Evolutionary conservation across 2,888 invertebrate species (phyloP).

Genomic region (Bombylius major): DNA sequence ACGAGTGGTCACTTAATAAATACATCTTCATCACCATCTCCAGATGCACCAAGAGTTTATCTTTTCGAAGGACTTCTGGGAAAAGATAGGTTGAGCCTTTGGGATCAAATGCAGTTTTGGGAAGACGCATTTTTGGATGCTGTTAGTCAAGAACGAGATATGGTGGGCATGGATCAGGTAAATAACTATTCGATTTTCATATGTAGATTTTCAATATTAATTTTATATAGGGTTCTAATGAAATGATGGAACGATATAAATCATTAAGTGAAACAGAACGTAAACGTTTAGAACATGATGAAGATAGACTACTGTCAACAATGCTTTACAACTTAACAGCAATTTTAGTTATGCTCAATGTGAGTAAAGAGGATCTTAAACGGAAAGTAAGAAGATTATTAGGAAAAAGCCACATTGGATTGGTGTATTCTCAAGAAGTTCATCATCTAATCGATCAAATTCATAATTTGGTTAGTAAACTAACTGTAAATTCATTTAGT

Average conservation of each 20-base stretch:
- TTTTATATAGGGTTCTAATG: constrained; percentile 63
- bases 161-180: constrained; percentile 97
- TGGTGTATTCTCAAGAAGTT: constrained; percentile 94
- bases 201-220: neutral
- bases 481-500: neutral
- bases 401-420: constrained; percentile 96
- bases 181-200: neutral
- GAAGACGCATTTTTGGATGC: constrained; percentile 98
- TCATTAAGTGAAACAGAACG: constrained; percentile 82
- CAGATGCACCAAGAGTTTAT: constrained; percentile 80
- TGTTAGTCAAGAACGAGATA: constrained; percentile 92
- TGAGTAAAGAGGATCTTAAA: constrained; percentile 69
- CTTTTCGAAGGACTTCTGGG: constrained; percentile 77
- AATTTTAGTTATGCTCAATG: constrained; percentile 86
- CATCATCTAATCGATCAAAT: constrained; percentile 93
- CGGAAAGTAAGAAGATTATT: constrained; percentile 80
- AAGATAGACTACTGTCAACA: constrained; percentile 88
- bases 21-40: constrained; percentile 76
- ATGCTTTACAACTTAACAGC: constrained; percentile 94
- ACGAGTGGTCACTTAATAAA: constrained; percentile 75
- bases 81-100: constrained; percentile 59
- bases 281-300: constrained; percentile 93
- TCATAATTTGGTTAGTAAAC: constrained; percentile 66
- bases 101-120: constrained; percentile 99
- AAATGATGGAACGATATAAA: constrained; percentile 98